Conservation (phyloP, 2,888 invertebrate species). For the Frankliniella fusca region DNA sequence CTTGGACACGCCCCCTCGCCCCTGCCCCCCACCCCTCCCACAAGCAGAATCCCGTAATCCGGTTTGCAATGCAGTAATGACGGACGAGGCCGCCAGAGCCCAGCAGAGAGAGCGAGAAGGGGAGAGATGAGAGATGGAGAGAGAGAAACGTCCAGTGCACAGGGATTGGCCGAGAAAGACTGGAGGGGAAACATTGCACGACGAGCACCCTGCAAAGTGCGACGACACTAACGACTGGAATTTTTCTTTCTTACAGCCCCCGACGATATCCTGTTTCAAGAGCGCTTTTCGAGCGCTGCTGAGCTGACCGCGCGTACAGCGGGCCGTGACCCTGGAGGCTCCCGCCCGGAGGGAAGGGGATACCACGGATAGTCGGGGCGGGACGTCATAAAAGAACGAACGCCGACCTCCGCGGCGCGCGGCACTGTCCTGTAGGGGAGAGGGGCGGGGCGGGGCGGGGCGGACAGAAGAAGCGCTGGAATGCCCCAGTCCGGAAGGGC, state of each 20-base stretch:
- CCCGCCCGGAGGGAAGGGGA: background rate
- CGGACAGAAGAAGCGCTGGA: too few relatives aligned
- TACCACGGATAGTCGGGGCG: too few relatives aligned
- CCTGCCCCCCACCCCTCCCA: background rate
- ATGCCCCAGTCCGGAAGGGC: too few relatives aligned
- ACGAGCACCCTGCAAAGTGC: too few relatives aligned
- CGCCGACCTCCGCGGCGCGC: too few relatives aligned
- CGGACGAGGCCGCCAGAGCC: background rate
- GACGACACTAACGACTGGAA: background rate
- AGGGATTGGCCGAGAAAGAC: background rate
- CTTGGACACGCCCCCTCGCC: background rate
- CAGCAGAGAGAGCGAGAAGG: too few relatives aligned
- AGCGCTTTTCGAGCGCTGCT: too few relatives aligned
- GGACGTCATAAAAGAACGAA: too few relatives aligned
- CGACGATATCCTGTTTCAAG: background rate
- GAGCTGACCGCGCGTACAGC: background rate
- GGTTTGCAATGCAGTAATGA: background rate
- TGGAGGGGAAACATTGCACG: background rate
- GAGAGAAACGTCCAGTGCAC: background rate
- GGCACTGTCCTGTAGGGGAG: too few relatives aligned
- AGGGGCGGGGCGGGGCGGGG: too few relatives aligned
- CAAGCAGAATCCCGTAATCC: conserved; percentile 10
- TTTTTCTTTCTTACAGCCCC: background rate
- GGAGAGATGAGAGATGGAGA: too few relatives aligned
- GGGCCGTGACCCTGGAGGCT: too few relatives aligned